Conservation (phyloP, 2,797 vertebrate genomes). For the Gymnothorax reevesii region DNA sequence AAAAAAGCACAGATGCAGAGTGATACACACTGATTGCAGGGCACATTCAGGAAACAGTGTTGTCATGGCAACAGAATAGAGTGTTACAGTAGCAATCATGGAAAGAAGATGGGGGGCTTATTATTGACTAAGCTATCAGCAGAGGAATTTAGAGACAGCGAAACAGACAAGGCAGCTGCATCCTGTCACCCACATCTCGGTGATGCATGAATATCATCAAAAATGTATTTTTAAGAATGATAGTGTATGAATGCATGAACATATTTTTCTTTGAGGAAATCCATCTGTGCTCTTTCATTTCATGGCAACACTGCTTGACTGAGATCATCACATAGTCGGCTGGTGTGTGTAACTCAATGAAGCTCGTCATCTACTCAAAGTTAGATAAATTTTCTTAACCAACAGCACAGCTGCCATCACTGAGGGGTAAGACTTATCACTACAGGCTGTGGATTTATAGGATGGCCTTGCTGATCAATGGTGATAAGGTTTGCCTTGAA, state of each 20-base stretch:
- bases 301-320: neutral
- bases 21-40: constrained; percentile 14
- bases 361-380: neutral
- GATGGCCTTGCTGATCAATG: neutral
- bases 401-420: neutral
- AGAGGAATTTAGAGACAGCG: neutral
- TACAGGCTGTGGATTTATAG: neutral
- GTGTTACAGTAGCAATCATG: constrained; percentile 35
- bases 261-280: neutral
- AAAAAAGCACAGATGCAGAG: constrained; percentile 12
- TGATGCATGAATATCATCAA: neutral
- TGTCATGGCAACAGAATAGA: constrained; percentile 34
- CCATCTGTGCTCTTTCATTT: neutral
- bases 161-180: neutral
- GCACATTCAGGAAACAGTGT: constrained; percentile 31
- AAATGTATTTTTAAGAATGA: neutral
- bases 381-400: neutral
- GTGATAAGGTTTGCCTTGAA: neutral
- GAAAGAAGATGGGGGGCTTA: constrained; percentile 3
- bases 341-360: neutral
- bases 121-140: constrained; percentile 24
- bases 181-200: neutral
- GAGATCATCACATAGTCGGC: neutral
- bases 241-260: neutral
- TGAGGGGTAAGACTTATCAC: neutral